A percentile compares a stretch with the other conserved stretches of the same genome.
These are phyloP conservation scores for Miltochrista miniata DNA, from an alignment of 2,888 invertebrate species.

Conservation along the genomic window DNA sequence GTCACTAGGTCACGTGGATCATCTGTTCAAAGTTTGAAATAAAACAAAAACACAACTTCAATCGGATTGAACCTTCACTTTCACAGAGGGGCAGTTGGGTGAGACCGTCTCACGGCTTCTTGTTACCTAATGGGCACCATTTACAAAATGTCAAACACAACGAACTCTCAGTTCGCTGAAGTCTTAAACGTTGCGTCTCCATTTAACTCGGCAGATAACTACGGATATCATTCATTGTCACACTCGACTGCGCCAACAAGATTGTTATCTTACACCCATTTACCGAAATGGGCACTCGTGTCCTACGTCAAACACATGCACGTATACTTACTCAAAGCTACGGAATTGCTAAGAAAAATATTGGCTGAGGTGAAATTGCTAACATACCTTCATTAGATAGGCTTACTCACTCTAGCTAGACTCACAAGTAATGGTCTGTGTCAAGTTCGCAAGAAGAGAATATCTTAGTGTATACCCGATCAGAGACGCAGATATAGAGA, in stretches of 20 bases:
- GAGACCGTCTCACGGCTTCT: too few relatives aligned
- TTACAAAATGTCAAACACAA: slow-evolving; percentile 5
- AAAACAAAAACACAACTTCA: too few relatives aligned
- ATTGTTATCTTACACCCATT: slow-evolving; percentile 23
- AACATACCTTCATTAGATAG: neutral
- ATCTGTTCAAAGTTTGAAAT: too few relatives aligned
- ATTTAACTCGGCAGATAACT: slow-evolving; percentile 13
- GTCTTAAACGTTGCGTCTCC: slow-evolving; percentile 1
- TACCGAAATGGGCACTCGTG: slow-evolving; percentile 19
- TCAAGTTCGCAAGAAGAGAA: too few relatives aligned
- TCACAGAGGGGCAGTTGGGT: too few relatives aligned
- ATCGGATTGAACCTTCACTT: too few relatives aligned
- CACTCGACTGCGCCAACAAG: slow-evolving; percentile 20
- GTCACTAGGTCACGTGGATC: too few relatives aligned
- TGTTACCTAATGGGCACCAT: neutral
- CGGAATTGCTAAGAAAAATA: neutral
- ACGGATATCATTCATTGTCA: slow-evolving; percentile 16
- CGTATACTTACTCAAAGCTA: slow-evolving; percentile 12
- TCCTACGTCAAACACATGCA: slow-evolving; percentile 23
- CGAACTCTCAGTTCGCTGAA: too few relatives aligned
- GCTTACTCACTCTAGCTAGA: too few relatives aligned
- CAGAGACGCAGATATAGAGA: too few relatives aligned
- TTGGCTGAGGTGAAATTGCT: neutral
- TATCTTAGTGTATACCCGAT: too few relatives aligned
- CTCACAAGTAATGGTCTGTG: too few relatives aligned